A percentile compares a stretch with the other conserved stretches of the same genome.
These are phyloP conservation scores for Mythimna albipuncta DNA, from an alignment of 2,888 invertebrate species.

Conservation along the genomic window DNA sequence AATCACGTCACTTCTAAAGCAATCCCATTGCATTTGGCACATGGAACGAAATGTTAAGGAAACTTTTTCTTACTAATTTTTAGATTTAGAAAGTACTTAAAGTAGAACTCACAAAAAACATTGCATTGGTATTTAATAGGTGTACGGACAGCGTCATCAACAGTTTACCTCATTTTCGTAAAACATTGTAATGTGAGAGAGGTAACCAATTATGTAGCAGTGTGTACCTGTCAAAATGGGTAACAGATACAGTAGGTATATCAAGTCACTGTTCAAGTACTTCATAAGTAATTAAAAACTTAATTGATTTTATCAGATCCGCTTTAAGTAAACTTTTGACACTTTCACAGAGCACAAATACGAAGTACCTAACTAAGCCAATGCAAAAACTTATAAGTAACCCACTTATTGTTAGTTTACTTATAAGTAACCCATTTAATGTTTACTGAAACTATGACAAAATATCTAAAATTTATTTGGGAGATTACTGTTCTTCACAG, in stretches of 20 bases:
- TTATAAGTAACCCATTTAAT: too few relatives aligned
- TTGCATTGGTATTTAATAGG: background rate
- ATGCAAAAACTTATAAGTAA: constrained; percentile 11
- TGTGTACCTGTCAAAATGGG: too few relatives aligned
- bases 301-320: constrained; percentile 6
- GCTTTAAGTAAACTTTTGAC: background rate
- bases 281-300: background rate
- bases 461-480: background rate
- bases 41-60: background rate
- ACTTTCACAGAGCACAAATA: background rate
- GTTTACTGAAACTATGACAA: background rate
- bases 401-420: too few relatives aligned
- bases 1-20: background rate
- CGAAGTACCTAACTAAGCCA: background rate
- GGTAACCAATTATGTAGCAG: too few relatives aligned
- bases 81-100: constrained; percentile 18
- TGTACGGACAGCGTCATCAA: too few relatives aligned
- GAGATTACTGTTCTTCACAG: constrained; percentile 4
- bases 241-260: background rate
- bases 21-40: background rate
- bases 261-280: constrained; percentile 4
- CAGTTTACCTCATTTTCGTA: too few relatives aligned
- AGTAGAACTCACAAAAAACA: background rate
- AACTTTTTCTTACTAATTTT: constrained; percentile 1
- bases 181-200: too few relatives aligned